phyloP scores from a whole-genome alignment of 2,888 invertebrate genomes.

The Oscheius sp. region DNA sequence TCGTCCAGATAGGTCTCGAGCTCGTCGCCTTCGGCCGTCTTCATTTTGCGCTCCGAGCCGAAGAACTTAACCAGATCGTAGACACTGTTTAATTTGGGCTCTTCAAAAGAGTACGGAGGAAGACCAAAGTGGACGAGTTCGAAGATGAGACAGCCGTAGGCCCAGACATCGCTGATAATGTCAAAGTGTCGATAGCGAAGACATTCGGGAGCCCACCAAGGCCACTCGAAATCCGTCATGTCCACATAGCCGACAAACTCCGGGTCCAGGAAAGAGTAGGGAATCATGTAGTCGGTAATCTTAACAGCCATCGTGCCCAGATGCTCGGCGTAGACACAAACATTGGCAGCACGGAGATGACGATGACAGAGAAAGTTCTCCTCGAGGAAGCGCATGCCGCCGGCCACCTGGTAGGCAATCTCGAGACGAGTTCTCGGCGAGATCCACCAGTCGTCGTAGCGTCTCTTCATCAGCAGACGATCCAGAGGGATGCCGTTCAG shows the following conservation, averaged over 20 bases:
- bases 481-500: conserved; percentile 25
- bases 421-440: conserved; percentile 22
- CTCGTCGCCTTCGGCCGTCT: neutral
- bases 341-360: conserved; percentile 30
- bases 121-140: conserved; percentile 26
- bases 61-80: conserved; percentile 7
- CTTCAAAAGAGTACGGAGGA: conserved; percentile 13
- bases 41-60: neutral
- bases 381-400: conserved; percentile 36
- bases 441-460: conserved; percentile 28
- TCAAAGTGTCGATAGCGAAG: conserved; percentile 14
- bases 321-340: conserved; percentile 23
- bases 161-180: conserved; percentile 31
- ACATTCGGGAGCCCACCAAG: conserved; percentile 32
- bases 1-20: conserved; percentile 27
- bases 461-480: conserved; percentile 27
- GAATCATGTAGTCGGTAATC: conserved; percentile 36
- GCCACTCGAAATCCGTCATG: conserved; percentile 26
- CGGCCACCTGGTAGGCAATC: conserved; percentile 32
- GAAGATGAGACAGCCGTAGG: conserved; percentile 33
- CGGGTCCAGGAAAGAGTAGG: conserved; percentile 13
- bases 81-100: neutral
- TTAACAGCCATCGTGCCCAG: conserved; percentile 10
- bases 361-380: conserved; percentile 29
- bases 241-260: conserved; percentile 15